Conservation (phyloP, 2,797 vertebrate species). For the Lepus townsendii region DNA sequence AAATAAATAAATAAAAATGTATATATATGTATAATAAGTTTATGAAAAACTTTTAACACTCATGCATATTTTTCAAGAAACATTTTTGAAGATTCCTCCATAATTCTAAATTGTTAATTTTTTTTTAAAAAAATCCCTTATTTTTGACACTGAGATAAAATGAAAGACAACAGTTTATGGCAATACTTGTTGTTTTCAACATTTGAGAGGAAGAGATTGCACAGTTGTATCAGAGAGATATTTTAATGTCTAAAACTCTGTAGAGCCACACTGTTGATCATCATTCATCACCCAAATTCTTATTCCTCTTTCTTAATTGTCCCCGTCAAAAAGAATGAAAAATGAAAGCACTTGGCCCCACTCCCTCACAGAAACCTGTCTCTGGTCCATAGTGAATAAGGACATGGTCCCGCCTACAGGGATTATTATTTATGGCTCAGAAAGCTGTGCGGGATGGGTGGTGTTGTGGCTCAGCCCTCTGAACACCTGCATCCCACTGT, state of each 20-base stretch:
- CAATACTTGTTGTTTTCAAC: neutral
- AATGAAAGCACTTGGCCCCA: neutral
- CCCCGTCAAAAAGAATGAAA: conserved; percentile 59
- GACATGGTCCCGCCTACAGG: neutral
- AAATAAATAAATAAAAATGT: too few relatives aligned
- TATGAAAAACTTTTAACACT: too few relatives aligned
- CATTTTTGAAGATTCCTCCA: too few relatives aligned
- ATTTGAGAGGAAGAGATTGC: neutral
- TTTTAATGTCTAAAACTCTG: neutral
- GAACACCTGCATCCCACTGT: too few relatives aligned
- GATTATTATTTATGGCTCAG: neutral
- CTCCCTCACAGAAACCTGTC: neutral
- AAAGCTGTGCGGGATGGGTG: too few relatives aligned
- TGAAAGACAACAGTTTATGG: conserved; percentile 46
- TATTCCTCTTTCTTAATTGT: conserved; percentile 63
- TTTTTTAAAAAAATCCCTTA: neutral
- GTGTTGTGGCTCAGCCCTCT: too few relatives aligned
- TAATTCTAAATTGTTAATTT: conserved; percentile 16
- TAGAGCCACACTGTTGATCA: neutral
- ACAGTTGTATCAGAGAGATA: neutral
- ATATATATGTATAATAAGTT: too few relatives aligned
- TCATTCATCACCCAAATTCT: conserved; percentile 38
- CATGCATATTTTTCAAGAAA: too few relatives aligned
- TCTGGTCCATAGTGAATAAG: neutral
- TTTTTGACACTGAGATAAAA: conserved; percentile 12